A percentile compares a stretch with the other conserved stretches of the same genome.
These are phyloP conservation scores for Lasioglossum calceatum DNA, from an alignment of 2,888 invertebrate species.

Conservation along the genomic window DNA sequence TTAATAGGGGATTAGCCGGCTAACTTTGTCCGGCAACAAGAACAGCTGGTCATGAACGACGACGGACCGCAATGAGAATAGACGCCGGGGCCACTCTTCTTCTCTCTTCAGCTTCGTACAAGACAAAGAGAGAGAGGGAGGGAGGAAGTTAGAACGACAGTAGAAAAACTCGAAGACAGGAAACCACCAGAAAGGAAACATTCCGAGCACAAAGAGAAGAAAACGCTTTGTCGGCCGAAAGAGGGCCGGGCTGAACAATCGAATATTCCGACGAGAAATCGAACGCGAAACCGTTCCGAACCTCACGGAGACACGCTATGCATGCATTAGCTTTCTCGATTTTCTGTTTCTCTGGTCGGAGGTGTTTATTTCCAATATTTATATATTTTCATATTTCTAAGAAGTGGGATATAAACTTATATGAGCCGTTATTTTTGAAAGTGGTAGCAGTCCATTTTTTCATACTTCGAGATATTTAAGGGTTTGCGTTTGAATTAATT, in stretches of 20 bases:
- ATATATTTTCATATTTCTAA: no score
- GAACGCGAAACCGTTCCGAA: not conserved
- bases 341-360: not conserved
- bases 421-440: no score
- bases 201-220: not conserved
- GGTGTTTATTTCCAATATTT: no score
- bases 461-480: no score
- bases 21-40: conserved; percentile 53
- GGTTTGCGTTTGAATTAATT: no score
- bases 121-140: not conserved
- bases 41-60: conserved; percentile 46
- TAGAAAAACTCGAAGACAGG: not conserved
- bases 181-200: not conserved
- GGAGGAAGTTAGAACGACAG: not conserved
- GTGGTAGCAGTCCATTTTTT: no score
- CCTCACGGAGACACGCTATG: not conserved
- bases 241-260: not conserved
- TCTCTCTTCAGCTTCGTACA: not conserved
- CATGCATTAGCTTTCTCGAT: not conserved
- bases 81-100: conserved; percentile 13
- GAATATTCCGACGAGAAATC: conserved; percentile 3
- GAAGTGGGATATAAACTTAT: no score
- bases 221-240: not conserved
- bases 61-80: conserved; percentile 52
- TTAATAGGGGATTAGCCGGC: conserved; percentile 52